phyloP scores from a whole-genome alignment of 2,888 invertebrate genomes.

The Xiphydria camelus region DNA sequence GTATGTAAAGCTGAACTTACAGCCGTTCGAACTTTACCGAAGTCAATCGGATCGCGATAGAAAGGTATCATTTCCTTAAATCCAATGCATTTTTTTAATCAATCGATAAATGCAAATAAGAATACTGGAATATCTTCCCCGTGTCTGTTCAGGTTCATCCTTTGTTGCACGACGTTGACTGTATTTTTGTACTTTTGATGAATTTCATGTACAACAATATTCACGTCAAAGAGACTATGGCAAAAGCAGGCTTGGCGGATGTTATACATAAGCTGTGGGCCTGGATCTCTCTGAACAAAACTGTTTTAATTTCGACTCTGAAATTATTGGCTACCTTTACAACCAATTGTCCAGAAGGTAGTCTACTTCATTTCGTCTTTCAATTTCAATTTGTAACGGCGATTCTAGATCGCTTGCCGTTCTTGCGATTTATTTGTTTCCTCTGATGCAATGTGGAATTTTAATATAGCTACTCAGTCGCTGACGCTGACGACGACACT shows the following conservation, averaged over 20 bases:
- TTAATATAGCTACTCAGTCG: constrained; percentile 59
- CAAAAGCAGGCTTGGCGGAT: constrained; percentile 63
- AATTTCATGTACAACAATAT: constrained; percentile 64
- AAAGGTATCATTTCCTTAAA: no score
- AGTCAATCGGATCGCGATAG: constrained; percentile 56
- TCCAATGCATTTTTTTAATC: no score
- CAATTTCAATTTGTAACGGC: no score
- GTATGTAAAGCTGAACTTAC: constrained; percentile 58
- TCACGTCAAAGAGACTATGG: constrained; percentile 63
- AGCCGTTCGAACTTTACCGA: constrained; percentile 58
- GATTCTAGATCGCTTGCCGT: no score
- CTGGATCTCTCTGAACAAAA: constrained; percentile 67
- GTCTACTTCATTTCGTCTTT: constrained; percentile 14
- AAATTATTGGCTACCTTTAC: constrained; percentile 68
- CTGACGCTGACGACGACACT: constrained; percentile 60
- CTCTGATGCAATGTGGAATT: no score
- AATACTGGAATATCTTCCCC: not conserved
- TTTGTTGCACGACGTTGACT: constrained; percentile 63
- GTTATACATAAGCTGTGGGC: constrained; percentile 69
- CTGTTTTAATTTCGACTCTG: constrained; percentile 61
- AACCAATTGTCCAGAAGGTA: constrained; percentile 67
- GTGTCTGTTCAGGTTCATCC: constrained; percentile 54
- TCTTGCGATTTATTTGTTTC: no score
- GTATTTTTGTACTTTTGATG: constrained; percentile 63
- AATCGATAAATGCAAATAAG: not conserved